A percentile compares a stretch with the other conserved stretches of the same genome.
phyloP scores from a whole-genome alignment of 2,113 vertebrate species.

The Hucho hucho region DNA sequence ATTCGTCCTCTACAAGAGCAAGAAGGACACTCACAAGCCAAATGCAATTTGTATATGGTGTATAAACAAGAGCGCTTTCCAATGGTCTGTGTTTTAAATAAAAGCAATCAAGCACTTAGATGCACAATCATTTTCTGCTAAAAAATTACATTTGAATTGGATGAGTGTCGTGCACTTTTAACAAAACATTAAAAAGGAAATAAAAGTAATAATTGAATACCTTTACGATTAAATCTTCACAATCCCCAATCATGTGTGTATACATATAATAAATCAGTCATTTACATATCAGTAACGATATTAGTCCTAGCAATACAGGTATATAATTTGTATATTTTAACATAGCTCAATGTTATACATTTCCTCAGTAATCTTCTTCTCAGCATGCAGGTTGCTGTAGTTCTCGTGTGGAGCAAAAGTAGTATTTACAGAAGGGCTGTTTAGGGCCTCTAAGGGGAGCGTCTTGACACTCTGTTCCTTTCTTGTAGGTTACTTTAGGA shows the following conservation, averaged over 20 bases:
- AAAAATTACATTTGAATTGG: conserved; percentile 28
- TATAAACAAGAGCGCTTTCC: conserved; percentile 55
- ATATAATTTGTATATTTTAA: conserved; percentile 28
- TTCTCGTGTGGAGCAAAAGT: conserved; percentile 90
- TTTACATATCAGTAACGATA: conserved; percentile 31
- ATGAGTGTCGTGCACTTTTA: conserved; percentile 12
- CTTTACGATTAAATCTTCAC: conserved; percentile 18
- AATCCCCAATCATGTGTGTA: conserved; percentile 34
- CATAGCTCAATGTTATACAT: conserved; percentile 18
- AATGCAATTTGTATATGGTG: conserved; percentile 25
- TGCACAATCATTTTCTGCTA: conserved; percentile 46
- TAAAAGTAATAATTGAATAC: conserved; percentile 10
- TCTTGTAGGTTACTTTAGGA: conserved; percentile 92
- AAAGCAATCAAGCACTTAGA: conserved; percentile 60
- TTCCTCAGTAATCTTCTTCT: conserved; percentile 54
- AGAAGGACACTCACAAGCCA: conserved; percentile 19
- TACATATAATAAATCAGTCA: conserved; percentile 35
- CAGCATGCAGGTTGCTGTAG: conserved; percentile 99
- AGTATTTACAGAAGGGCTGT: conserved; percentile 97
- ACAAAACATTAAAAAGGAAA: conserved; percentile 50
- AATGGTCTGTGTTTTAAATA: conserved; percentile 39
- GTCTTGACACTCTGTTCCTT: conserved; percentile 85
- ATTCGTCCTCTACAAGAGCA: conserved; percentile 39
- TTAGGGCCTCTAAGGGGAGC: conserved; percentile 88
- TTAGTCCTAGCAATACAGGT: conserved; percentile 27